Evolutionary conservation across 35 echinoderm and acorn worm species (phyloP).

Genomic region (Apostichopus japonicus): DNA sequence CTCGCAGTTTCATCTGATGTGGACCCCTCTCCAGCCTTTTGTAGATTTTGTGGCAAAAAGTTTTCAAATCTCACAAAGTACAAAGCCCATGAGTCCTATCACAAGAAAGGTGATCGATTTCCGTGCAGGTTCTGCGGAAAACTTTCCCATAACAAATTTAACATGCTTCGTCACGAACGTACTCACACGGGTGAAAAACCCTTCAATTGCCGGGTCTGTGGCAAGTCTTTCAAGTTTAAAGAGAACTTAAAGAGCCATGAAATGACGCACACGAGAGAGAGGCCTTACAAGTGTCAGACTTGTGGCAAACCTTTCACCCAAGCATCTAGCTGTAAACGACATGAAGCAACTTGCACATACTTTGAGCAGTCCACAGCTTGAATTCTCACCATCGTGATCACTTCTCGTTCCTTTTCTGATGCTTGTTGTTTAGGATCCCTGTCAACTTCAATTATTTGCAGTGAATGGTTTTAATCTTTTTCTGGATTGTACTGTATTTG

Average conservation of each 20-base stretch:
- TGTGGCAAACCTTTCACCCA: background rate
- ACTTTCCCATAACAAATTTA: background rate
- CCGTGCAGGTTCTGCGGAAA: conserved; percentile 21
- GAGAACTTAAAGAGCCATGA: conserved; percentile 15
- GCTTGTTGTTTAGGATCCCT: too few species aligned
- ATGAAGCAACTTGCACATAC: background rate
- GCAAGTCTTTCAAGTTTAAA: background rate
- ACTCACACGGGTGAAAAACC: conserved; percentile 55
- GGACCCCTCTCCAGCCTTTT: background rate
- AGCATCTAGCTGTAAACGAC: background rate
- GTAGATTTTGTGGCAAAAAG: conserved; percentile 35
- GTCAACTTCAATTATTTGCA: too few species aligned
- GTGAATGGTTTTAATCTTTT: too few species aligned
- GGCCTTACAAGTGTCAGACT: background rate
- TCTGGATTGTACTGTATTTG: too few species aligned
- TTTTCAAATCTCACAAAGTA: conserved; percentile 33
- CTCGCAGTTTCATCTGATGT: background rate
- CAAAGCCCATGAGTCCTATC: conserved; percentile 20
- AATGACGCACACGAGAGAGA: background rate
- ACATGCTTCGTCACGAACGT: conserved; percentile 36
- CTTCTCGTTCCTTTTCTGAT: too few species aligned
- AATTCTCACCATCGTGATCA: too few species aligned
- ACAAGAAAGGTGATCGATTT: background rate
- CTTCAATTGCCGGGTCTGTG: conserved; percentile 43
- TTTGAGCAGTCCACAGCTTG: background rate